Evolutionary conservation across 2,797 vertebrate genomes (phyloP), one percentile per base, ranked within the genome.

Genomic region (Gila robusta): DNA sequence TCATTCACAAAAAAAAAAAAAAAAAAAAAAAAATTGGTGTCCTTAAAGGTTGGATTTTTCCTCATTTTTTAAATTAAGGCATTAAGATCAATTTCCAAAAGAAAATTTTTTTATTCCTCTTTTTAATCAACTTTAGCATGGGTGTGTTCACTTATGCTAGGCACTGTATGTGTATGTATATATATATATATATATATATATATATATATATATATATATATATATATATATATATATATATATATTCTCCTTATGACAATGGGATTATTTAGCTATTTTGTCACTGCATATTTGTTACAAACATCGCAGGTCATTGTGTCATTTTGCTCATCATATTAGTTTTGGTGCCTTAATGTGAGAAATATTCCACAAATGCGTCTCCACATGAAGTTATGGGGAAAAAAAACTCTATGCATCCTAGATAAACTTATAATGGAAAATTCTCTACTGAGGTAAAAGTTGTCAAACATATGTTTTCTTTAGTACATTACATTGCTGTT

Each of bases 381-480:
- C 77, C 77, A 80, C 26, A 47, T 66, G n/a, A 39, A 64, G 39
- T 74, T 83, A 26, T 73, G 54, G 2, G 3, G 21, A 26, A 66
- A 28, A 47, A 79, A 12, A 62, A 19, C 8, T 16, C 26, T 64
- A n/a, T 56, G 52, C 39, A 74, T 47, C 39, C 54, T n/a, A 32
- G 26, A 73, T 62, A 73, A 82, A 62, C 70, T 19, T 82, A 28
- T 8, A 23, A 41, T 62, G 49, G 49, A 56, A 44, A 62, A 54
- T 28, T 64, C n/a, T 64, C 77, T 37, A 28, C 37, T 64, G 77
- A 64, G 56, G 56, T 79, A 64, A 28, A 79, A 21, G 56, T 41
- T 64, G 77, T 79, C 56, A 11, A 8, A 84, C 17, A 9, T 62
- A 26, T 21, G 21, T 83, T 54, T 66, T 66, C 23, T 82, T 77